phyloP scores from a whole-genome alignment of 2,113 vertebrate genomes.

The Orycteropus afer region DNA sequence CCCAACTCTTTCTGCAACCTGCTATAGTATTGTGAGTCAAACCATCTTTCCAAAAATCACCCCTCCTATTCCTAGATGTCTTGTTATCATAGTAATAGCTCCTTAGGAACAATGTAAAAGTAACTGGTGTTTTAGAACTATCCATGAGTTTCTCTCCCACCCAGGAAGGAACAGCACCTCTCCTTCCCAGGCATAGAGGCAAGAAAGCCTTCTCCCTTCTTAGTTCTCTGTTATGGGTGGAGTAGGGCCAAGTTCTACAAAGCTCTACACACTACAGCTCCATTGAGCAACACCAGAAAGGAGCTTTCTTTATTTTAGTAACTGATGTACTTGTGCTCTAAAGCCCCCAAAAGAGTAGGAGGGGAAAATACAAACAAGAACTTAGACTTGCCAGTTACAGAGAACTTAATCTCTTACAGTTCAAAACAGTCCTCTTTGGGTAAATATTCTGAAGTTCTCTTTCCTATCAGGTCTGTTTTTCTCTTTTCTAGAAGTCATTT shows the following conservation, averaged over 20 bases:
- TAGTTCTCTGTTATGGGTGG: neutral
- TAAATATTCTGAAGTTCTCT: neutral
- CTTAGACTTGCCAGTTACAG: neutral
- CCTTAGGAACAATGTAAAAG: neutral
- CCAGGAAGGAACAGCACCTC: neutral
- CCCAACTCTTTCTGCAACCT: neutral
- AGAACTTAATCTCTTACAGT: neutral
- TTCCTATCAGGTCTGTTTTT: neutral
- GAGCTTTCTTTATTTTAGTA: neutral
- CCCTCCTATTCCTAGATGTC: neutral
- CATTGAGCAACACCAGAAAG: neutral
- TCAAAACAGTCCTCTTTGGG: neutral
- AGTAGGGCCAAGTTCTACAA: neutral
- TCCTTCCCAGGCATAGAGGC: neutral
- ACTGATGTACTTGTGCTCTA: neutral
- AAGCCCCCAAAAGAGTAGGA: neutral
- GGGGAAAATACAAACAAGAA: neutral
- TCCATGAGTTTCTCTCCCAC: neutral
- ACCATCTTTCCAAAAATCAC: neutral
- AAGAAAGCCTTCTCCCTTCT: neutral
- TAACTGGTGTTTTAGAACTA: neutral
- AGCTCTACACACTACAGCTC: neutral
- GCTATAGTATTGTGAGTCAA: neutral
- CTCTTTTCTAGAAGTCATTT: neutral
- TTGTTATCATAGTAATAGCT: neutral